Conservation (phyloP, 2,113 vertebrate genomes). For the Pseudorhombus dupliciocellatus region DNA sequence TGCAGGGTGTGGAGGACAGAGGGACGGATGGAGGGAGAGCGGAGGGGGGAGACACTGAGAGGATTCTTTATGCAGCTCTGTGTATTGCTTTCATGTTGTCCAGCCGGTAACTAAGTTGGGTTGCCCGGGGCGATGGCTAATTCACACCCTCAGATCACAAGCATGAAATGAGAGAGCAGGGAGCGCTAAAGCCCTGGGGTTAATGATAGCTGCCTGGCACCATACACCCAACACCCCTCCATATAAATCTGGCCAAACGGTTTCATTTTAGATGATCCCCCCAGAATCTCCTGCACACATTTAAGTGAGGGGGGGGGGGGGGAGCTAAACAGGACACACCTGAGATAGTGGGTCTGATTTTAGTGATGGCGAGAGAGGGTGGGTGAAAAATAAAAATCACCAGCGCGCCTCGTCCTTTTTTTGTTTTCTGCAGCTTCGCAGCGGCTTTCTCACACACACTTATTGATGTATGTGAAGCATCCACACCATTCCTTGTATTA, state of each 20-base stretch:
- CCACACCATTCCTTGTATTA: constrained; percentile 45
- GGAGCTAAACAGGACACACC: constrained; percentile 37
- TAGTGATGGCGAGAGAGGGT: background rate
- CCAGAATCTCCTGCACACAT: constrained; percentile 67
- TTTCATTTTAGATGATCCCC: constrained; percentile 81
- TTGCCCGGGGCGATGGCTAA: constrained; percentile 79
- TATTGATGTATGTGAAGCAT: constrained; percentile 41
- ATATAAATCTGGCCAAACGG: constrained; percentile 81
- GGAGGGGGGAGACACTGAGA: constrained; percentile 65
- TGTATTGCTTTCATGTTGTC: constrained; percentile 86
- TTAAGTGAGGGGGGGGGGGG: constrained; percentile 25
- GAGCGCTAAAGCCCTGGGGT: constrained; percentile 79
- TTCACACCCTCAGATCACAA: constrained; percentile 84
- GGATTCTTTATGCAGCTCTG: constrained; percentile 84
- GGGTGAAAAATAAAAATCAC: constrained; percentile 8
- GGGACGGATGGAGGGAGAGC: background rate
- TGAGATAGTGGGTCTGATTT: constrained; percentile 48
- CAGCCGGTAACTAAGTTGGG: constrained; percentile 82
- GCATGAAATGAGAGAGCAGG: constrained; percentile 86
- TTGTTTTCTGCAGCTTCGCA: constrained; percentile 22
- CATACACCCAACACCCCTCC: constrained; percentile 64
- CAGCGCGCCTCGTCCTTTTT: background rate
- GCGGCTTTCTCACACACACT: constrained; percentile 20
- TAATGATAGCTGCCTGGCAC: constrained; percentile 78
- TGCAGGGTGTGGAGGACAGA: constrained; percentile 44